phyloP scores from a whole-genome alignment of 2,113 vertebrate species.

The Andinoacara biseriatus region DNA sequence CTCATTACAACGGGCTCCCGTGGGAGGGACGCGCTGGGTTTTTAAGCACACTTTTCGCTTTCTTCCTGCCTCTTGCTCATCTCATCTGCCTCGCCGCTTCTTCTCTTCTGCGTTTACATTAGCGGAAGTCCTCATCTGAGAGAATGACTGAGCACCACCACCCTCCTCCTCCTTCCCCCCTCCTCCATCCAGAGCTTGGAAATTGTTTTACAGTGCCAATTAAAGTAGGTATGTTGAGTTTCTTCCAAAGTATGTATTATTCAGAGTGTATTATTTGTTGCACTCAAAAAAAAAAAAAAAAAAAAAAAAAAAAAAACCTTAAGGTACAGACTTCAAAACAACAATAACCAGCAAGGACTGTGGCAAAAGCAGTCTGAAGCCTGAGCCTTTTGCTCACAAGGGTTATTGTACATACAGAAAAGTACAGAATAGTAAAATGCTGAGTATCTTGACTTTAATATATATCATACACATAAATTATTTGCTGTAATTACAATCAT shows the following conservation, averaged over 20 bases:
- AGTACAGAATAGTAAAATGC: too few species aligned
- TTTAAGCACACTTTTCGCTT: slow-evolving; percentile 77
- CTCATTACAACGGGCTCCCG: slow-evolving; percentile 77
- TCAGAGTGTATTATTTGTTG: slow-evolving; percentile 78
- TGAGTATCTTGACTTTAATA: too few species aligned
- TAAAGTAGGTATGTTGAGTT: slow-evolving; percentile 77
- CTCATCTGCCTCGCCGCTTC: slow-evolving; percentile 65
- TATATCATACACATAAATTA: too few species aligned
- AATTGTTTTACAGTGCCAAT: slow-evolving; percentile 82
- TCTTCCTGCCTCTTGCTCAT: slow-evolving; percentile 74
- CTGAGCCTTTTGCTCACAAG: neutral
- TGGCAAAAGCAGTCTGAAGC: neutral
- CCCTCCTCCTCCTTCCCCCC: slow-evolving; percentile 20
- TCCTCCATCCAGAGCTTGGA: slow-evolving; percentile 57
- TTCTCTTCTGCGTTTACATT: slow-evolving; percentile 76
- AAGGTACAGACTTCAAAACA: too few species aligned
- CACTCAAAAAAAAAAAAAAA: slow-evolving; percentile 40
- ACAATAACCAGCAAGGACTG: too few species aligned
- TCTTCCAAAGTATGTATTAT: slow-evolving; percentile 74
- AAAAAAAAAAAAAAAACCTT: neutral
- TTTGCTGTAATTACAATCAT: too few species aligned
- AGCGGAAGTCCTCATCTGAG: slow-evolving; percentile 79
- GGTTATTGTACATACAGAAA: neutral
- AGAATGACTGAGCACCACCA: slow-evolving; percentile 74
- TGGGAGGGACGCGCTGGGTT: slow-evolving; percentile 66